Conservation (phyloP, 2,797 vertebrate species). For the Rhabdophis nuchalis region DNA sequence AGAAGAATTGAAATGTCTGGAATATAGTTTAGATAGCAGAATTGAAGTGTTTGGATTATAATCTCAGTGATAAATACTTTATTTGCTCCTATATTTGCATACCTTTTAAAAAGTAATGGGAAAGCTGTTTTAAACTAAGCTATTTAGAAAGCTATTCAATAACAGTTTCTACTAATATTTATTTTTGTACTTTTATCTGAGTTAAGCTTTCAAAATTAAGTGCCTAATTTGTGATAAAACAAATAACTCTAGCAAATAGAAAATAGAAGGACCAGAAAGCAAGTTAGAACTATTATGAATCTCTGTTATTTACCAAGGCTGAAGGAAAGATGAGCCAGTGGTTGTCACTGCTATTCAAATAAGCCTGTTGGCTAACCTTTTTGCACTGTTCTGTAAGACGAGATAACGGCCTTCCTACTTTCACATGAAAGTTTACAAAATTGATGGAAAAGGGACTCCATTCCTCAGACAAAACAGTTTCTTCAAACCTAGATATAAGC, state of each 20-base stretch:
- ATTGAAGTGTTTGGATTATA: slow-evolving; percentile 6
- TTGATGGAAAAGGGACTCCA: not conserved
- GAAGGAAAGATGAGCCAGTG: not conserved
- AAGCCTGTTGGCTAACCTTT: not conserved
- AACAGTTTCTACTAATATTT: slow-evolving; percentile 76
- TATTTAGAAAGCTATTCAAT: slow-evolving; percentile 63
- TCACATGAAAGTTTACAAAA: not conserved
- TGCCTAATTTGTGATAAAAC: slow-evolving; percentile 62
- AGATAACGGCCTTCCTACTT: not conserved
- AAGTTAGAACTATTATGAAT: not conserved
- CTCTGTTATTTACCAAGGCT: not conserved
- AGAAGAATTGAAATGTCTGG: slow-evolving; percentile 27
- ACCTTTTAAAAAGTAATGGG: slow-evolving; percentile 44
- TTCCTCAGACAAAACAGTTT: not conserved
- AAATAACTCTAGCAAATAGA: not conserved
- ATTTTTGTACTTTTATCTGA: slow-evolving; percentile 73
- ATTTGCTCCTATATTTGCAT: slow-evolving; percentile 58
- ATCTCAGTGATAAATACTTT: slow-evolving; percentile 59
- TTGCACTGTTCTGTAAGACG: not conserved
- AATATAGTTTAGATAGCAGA: slow-evolving; percentile 41
- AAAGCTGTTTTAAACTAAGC: slow-evolving; percentile 48
- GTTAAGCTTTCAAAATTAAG: slow-evolving; percentile 67
- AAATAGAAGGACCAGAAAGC: not conserved
- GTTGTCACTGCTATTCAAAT: not conserved
- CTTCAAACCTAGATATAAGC: not conserved